Evolutionary conservation across 2,888 invertebrate species (phyloP).

Genomic region (Nineta flava): DNA sequence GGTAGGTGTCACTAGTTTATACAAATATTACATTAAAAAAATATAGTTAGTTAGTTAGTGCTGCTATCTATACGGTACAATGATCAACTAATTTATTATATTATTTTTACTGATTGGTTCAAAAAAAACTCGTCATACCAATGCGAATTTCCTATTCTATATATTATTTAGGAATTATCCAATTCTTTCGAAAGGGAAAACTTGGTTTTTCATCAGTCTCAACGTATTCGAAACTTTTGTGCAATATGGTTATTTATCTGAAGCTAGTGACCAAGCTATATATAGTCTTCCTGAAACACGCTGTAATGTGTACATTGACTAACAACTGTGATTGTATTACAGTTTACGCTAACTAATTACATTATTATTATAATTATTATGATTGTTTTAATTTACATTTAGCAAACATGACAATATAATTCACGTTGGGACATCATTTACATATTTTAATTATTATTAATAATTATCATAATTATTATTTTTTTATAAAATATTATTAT

Average conservation of each 20-base stretch:
- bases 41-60: neutral
- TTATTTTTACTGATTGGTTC: neutral
- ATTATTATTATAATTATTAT: slow-evolving; percentile 1
- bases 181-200: too few species aligned
- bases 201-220: too few species aligned
- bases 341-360: neutral
- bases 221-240: too few species aligned
- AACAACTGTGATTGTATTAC: too few species aligned
- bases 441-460: neutral
- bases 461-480: neutral
- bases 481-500: neutral
- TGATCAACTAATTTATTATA: neutral
- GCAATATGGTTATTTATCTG: too few species aligned
- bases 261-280: too few species aligned
- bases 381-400: slow-evolving; percentile 1
- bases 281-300: too few species aligned
- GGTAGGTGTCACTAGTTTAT: slow-evolving; percentile 28
- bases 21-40: neutral
- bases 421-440: neutral
- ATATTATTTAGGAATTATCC: too few species aligned
- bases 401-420: neutral
- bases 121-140: too few species aligned
- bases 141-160: too few species aligned
- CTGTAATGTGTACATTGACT: neutral
- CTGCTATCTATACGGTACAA: neutral